Percentiles rank a stretch among this genome's conserved stretches.
These are phyloP conservation scores for Cryptophagus acutangulus DNA, from an alignment of 2,888 invertebrate species.

Conservation along the genomic window DNA sequence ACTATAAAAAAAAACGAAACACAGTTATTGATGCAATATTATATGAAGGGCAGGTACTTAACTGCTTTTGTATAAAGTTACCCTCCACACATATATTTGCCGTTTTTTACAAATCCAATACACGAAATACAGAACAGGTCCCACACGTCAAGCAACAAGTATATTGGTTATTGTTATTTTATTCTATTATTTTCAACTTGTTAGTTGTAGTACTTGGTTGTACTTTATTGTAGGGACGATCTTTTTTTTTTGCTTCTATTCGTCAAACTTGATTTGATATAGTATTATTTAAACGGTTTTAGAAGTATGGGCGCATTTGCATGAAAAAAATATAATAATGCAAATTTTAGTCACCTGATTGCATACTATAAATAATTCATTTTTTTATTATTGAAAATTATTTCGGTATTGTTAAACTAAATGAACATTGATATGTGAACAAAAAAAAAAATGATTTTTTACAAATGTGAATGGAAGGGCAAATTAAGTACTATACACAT, in stretches of 20 bases:
- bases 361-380: too few species aligned
- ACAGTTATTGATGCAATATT: constrained; percentile 24
- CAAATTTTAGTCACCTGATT: too few species aligned
- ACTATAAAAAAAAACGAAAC: constrained; percentile 16
- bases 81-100: constrained; percentile 30
- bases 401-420: too few species aligned
- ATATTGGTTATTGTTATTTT: constrained; percentile 29
- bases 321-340: too few species aligned
- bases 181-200: constrained; percentile 10
- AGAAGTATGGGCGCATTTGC: too few species aligned
- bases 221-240: constrained; percentile 10
- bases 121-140: constrained; percentile 29
- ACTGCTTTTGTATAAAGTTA: constrained; percentile 28
- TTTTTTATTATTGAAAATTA: too few species aligned
- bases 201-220: constrained; percentile 3
- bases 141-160: constrained; percentile 30
- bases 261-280: too few species aligned
- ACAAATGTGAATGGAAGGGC: too few species aligned
- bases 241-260: too few species aligned
- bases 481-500: too few species aligned
- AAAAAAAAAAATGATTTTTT: too few species aligned
- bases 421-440: too few species aligned
- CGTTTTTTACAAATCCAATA: constrained; percentile 33
- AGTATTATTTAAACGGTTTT: constrained; percentile 34
- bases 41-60: constrained; percentile 37